A percentile compares a stretch with the other conserved stretches of the same genome.
These are phyloP conservation scores for Ophthalmolycus amberensis DNA, from an alignment of 2,113 vertebrate genomes.

Conservation along the genomic window DNA sequence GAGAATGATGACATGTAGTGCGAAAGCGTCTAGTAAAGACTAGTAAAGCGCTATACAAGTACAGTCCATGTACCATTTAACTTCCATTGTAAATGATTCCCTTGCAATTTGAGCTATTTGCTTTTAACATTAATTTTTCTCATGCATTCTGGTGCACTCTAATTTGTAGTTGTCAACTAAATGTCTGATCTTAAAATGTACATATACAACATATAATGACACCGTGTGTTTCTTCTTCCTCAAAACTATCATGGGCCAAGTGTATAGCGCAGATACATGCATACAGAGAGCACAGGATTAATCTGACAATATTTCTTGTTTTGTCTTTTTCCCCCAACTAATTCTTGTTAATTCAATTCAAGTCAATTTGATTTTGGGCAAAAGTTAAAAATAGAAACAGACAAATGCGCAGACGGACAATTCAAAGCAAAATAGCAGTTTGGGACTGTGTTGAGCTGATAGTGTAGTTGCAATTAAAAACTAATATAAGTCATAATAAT, in stretches of 20 bases:
- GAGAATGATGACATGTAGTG: too few species aligned
- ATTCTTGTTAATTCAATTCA: not conserved
- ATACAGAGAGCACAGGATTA: not conserved
- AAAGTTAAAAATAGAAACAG: not conserved
- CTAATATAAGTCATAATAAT: too few species aligned
- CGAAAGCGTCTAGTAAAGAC: too few species aligned
- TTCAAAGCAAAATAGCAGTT: too few species aligned
- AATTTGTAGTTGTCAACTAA: not conserved
- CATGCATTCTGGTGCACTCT: not conserved
- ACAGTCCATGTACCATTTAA: not conserved
- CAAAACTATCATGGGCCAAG: not conserved
- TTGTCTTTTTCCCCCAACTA: not conserved
- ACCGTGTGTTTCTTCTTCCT: not conserved
- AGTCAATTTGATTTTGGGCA: not conserved
- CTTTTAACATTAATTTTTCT: conserved; percentile 7
- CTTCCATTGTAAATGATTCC: not conserved
- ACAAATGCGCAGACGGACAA: too few species aligned
- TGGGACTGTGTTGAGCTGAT: too few species aligned
- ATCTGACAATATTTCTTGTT: not conserved
- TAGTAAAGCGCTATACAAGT: too few species aligned
- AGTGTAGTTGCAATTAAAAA: too few species aligned
- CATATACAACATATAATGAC: not conserved
- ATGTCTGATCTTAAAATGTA: not conserved
- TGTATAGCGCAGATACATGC: not conserved
- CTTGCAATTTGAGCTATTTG: not conserved